A percentile compares a stretch with the other conserved stretches of the same genome.
Conservation (phyloP, 2,797 vertebrate species). For the Brotula barbata region DNA sequence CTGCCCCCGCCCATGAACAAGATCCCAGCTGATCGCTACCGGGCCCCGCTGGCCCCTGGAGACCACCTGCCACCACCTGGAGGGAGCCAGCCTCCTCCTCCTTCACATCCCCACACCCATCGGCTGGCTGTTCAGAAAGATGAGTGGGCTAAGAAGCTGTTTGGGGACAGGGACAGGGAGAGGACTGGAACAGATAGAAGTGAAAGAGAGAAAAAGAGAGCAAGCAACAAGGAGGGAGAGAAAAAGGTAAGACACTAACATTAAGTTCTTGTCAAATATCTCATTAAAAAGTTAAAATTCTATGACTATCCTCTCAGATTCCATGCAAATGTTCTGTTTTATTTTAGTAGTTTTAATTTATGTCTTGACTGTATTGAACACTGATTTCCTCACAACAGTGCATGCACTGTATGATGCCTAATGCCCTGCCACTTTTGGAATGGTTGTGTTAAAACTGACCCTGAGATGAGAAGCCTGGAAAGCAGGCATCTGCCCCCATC, state of each 20-base stretch:
- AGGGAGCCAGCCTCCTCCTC: conserved; percentile 79
- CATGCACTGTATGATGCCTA: conserved; percentile 19
- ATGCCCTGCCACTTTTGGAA: conserved; percentile 54
- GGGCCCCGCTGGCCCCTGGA: conserved; percentile 81
- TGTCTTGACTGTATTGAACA: background rate
- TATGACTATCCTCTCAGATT: background rate
- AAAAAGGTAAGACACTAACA: conserved; percentile 80
- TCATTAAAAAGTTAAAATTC: no score
- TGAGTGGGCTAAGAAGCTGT: conserved; percentile 91
- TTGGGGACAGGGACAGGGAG: conserved; percentile 84
- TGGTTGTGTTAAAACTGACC: conserved; percentile 74
- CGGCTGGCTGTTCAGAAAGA: conserved; percentile 82
- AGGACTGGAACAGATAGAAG: conserved; percentile 73
- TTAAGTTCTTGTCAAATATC: background rate
- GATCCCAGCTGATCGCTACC: conserved; percentile 95
- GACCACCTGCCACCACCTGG: conserved; percentile 76
- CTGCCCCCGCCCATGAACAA: conserved; percentile 98
- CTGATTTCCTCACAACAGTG: conserved; percentile 2
- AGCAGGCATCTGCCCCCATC: conserved; percentile 58
- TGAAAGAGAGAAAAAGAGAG: conserved; percentile 74
- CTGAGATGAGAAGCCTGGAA: conserved; percentile 68
- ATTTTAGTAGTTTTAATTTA: background rate
- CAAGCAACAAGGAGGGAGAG: conserved; percentile 78
- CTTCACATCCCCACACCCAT: conserved; percentile 58
- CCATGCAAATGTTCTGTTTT: background rate